Base-by-base conservation (phyloP, 1,140 invertebrate genomes). In the Polyergus mexicanus region DNA sequence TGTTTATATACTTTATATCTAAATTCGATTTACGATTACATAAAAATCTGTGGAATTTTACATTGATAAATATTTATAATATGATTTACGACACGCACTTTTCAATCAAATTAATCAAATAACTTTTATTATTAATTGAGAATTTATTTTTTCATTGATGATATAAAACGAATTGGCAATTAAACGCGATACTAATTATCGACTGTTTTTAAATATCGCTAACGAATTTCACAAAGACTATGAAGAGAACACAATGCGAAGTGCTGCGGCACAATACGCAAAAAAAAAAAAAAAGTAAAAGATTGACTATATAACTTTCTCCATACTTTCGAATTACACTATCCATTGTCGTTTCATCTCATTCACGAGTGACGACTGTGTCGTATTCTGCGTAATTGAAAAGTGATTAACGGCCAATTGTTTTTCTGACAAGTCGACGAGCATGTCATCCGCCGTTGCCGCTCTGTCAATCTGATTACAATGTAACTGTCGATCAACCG, bases 341-440 rank as follows among this genome's bases (percentile, higher is more conserved):
- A 10, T 77, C 60, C 60, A 77, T 66, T 77, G 81, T 76, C 72
- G 28, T 11, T 19, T 16, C 35, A 41, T 35, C 38, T 68, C 51
- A 77, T 51, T 58, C 68, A 54, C 38, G 44, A 28, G 72, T 51
- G 81, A 75, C 81, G 72, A 77, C 72, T 54, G 58, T 47, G 16
- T 54, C 47, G 81, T 84, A 66, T 32, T 77, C 81, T 63, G 74
- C 19, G 84, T 85, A 65, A 68, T 85, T 38, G 62, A 85, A 86
- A 84, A 83, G 78, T 71, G 60, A 84, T 74, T 88, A 85, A 77
- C 83, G 88, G 38, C 19, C 86, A 54, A 88, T 89, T 88, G 86
- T 88, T 86, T 75, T 77, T 74, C 68, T 60, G 58, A 63, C 28
- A 38, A 62, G 28, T 47, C 68, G 22, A 56, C 38, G 75, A 44